A percentile compares a stretch with the other conserved stretches of the same genome.
Evolutionary conservation across 2,888 invertebrate species (phyloP).

Genomic region (Rapana venosa): DNA sequence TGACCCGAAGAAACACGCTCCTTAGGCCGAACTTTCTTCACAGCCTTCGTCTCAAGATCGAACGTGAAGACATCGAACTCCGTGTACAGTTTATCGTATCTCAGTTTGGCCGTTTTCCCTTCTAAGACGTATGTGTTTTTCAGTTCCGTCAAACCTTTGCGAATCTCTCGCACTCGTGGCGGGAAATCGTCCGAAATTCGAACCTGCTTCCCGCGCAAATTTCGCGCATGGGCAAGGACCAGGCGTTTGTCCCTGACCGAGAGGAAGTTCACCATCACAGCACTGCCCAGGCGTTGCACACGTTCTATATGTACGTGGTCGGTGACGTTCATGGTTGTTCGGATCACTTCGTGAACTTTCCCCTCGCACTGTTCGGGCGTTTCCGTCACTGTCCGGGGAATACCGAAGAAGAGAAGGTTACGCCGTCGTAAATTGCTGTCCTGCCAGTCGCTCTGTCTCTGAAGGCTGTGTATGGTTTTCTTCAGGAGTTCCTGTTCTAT

Average conservation of each 20-base stretch:
- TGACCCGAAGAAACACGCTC: not conserved
- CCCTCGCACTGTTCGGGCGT: constrained; percentile 25
- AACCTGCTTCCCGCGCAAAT: constrained; percentile 16
- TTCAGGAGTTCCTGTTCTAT: not conserved
- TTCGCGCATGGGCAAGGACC: constrained; percentile 9
- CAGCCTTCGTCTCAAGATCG: not conserved
- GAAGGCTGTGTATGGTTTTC: not conserved
- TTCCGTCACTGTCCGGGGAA: constrained; percentile 23
- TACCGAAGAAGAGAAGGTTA: constrained; percentile 33
- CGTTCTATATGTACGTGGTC: not conserved
- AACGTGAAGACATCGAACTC: constrained; percentile 33
- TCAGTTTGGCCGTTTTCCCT: not conserved
- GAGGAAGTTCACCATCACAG: not conserved
- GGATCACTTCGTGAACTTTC: constrained; percentile 8
- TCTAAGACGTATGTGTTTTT: not conserved
- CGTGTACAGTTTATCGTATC: constrained; percentile 28
- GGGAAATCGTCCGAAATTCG: constrained; percentile 11
- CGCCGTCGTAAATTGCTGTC: constrained; percentile 1
- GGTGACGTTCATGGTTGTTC: constrained; percentile 13
- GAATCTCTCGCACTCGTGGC: not conserved
- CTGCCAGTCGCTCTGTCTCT: not conserved
- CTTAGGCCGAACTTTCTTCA: not conserved
- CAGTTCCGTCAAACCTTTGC: constrained; percentile 17
- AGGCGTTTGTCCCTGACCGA: not conserved
- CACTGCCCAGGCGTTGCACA: not conserved